Evolutionary conservation across 2,797 vertebrate species (phyloP).

Genomic region (Nothura maculosa): DNA sequence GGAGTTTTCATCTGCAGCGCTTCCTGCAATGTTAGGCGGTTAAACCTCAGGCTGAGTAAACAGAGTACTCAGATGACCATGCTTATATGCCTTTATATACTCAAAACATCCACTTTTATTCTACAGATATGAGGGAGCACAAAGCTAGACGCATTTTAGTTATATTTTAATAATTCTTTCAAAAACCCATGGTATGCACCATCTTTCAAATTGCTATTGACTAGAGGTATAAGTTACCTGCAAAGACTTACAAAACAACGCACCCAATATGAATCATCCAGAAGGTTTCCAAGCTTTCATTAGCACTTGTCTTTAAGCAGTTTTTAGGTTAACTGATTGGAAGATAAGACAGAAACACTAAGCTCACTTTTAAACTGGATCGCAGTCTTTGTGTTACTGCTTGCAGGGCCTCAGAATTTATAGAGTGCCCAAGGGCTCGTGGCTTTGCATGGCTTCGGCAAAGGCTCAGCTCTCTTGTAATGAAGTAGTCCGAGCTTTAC

Average conservation of each 20-base stretch:
- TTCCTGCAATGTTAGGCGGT: conserved; percentile 45
- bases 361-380: background rate
- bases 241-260: background rate
- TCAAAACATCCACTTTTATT: background rate
- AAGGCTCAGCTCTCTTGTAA: background rate
- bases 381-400: background rate
- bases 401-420: background rate
- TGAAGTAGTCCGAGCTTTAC: background rate
- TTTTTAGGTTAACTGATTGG: background rate
- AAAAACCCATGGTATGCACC: background rate
- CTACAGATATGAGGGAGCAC: background rate
- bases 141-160: background rate
- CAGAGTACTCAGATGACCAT: background rate
- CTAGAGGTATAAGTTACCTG: background rate
- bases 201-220: background rate
- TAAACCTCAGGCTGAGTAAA: background rate
- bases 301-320: background rate
- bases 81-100: background rate
- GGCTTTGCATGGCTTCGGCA: background rate
- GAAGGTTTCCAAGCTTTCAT: background rate
- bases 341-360: background rate
- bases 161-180: background rate
- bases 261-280: background rate
- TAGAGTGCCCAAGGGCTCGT: background rate
- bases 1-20: conserved; percentile 54